Evolutionary conservation across 2,113 vertebrate species (phyloP), one percentile per base, ranked within the genome.

Genomic region (Vicugna pacos): DNA sequence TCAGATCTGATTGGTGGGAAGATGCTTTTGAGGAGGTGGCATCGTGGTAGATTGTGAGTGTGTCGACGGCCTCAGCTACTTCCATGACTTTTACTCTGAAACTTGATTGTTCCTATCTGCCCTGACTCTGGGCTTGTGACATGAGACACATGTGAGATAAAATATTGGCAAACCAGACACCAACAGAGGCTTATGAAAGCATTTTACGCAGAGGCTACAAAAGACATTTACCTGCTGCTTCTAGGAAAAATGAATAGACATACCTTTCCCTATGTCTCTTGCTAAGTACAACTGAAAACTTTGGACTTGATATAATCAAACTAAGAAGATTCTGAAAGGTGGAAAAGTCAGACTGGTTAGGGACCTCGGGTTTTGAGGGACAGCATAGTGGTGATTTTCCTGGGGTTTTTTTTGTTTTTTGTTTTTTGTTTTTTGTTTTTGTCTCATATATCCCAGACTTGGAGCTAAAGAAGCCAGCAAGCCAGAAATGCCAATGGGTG

Each of bases 31-130:
- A 50, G 19, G 42, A 38, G 56, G n/a, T 54, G 60, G 26, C 12
- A 3, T 60, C 5, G 0, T 13, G 32, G n/a, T 11, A 8, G 7
- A 13, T 2, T 14, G 32, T 42, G 46, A 19, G 16, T 20, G 1
- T 11, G 0, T 30, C 6, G 14, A 9, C 0, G 35, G 32, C 26
- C 58, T 80, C 22, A 17, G 0, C 48, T 54, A 19, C 24, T 48
- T 81, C 19, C 0, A 1, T 26, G 73, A 32, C 26, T 56, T 90
- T 93, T 38, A 19, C 35, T 52, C 26, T 26, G 26, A 9, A 79
- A 17, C 48, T 56, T 73, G 8, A 24, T 65, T 67, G n/a, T 19
- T 54, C 20, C 7, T 20, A 6, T 67, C 4, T 24, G 6, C 12
- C 50, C 16, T 67, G 32, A 65, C 9, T 90, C 42, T 50, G 58